Evolutionary conservation across 2,888 invertebrate genomes (phyloP), one percentile per base, ranked within the genome.

Genomic region (Tinea trinotella): DNA sequence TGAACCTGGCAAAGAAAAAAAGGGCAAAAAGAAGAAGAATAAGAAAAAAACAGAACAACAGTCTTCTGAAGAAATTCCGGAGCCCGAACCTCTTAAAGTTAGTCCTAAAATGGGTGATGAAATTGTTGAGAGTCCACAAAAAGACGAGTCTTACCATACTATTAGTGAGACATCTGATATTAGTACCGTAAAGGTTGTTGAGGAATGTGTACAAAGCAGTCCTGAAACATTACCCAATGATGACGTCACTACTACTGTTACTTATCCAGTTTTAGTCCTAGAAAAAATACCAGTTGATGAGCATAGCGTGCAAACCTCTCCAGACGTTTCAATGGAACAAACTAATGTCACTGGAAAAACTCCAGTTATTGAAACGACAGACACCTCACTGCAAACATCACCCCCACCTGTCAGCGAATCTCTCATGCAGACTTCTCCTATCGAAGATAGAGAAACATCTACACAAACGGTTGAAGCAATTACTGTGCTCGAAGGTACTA

Each of bases 131-230:
- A 78, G 73, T 63, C 76, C 90, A 2, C 89, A 89, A 1, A 82
- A 81, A 57, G 87, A 88, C 57, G 90, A 89, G 61, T 89, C 90
- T 3, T 89, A 87, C 59, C 88, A 82, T 60, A 88, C 88, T 2
- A 76, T 90, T 55, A 89, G 89, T 57, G 88, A 89, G 61, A 78
- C 75, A 50, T 88, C 89, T 7, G 88, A 89, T 54, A 83, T 88
- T 2, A 83, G 81, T 15, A 87, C 89, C 4, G 90, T 91, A 0
- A 92, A 91, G 78, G 82, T 92, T 22, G 70, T 92, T 9, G 91
- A 92, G 76, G 91, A 92, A 77, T 84, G 84, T 55, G 60, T 91
- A 6, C 72, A 88, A 40, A 82, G 87, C 15, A 82, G 89, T 54
- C 87, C 89, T 13, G 87, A 83, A 59, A 65, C 65, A 6, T 61